Base-by-base conservation (phyloP, 2,888 invertebrate species). In the Lasioglossum malachurum region DNA sequence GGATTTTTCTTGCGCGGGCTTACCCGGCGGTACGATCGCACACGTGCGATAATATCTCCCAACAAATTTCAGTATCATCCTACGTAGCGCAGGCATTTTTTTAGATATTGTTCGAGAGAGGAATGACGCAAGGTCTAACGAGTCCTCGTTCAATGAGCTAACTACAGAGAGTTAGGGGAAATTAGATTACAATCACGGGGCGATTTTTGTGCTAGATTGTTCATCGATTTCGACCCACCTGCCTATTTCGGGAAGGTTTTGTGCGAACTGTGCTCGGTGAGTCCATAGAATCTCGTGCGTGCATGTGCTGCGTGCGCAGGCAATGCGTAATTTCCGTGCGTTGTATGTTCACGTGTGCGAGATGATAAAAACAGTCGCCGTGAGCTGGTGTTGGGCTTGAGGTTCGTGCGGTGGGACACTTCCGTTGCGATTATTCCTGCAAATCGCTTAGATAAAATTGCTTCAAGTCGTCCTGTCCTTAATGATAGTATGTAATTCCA, bases 1-100 rank as follows among this genome's bases (percentile, higher is more conserved):
- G 23, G 67, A 67, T 69, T 60, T 77, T 77, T 77, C 77, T 78
- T 77, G 83, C 83, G 74, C 38, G 69, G 12, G 38, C 73, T 76
- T 19, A 27, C 57, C 10, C 7, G 35, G 35, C 19, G 31, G 38
- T n/a, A 12, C 57, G 23, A 27, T 74, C 38, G 53, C 31, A 16
- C 67, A 49, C 73, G n/a, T 67, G 73, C 7, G n/a, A 31, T 74
- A n/a, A 60, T 19, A 23, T 38, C 41, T n/a, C 5, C 5, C 4
- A 7, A 4, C 4, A 2, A 41, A 14, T 71, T 12, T 38, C 2
- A 31, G 8, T 8, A 1, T 38, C 69, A 23, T 69, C 69, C 3
- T 2, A 12, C 35, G 19, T 27, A 16, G 23, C 8, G 8, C 8
- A 19, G 19, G 12, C 19, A 7, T 7, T 8, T 67, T 1, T 69